Evolutionary conservation across 2,888 invertebrate species (phyloP).

Genomic region (Netelia virgata): DNA sequence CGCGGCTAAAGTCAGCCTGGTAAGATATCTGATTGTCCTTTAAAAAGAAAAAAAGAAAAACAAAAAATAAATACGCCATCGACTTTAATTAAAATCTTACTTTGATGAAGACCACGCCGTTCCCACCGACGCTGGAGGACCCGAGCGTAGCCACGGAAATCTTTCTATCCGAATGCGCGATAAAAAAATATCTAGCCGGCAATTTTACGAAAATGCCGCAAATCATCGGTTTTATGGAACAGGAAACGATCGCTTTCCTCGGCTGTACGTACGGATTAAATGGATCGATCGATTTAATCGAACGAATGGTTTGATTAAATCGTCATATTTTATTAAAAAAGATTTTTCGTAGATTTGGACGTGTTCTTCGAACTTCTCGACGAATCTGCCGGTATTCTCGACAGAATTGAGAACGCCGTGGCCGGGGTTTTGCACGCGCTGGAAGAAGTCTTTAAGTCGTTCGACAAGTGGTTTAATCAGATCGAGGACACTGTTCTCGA

Average conservation of each 20-base stretch:
- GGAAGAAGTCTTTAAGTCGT: background rate
- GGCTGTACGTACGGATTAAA: conserved; percentile 38
- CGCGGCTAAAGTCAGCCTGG: background rate
- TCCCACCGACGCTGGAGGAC: conserved; percentile 86
- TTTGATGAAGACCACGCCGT: conserved; percentile 77
- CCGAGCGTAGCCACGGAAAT: conserved; percentile 84
- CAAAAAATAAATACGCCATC: background rate
- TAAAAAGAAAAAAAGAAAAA: too few species aligned
- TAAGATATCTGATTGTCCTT: background rate
- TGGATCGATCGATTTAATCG: background rate
- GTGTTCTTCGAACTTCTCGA: background rate
- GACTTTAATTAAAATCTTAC: background rate
- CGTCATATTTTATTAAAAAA: background rate
- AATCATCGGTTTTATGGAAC: conserved; percentile 85
- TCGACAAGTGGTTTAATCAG: background rate
- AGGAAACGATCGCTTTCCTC: conserved; percentile 79
- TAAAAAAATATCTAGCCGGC: conserved; percentile 83
- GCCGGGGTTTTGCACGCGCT: background rate
- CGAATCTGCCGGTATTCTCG: background rate
- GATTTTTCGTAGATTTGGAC: background rate
- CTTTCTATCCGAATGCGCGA: conserved; percentile 85
- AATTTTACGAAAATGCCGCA: conserved; percentile 86
- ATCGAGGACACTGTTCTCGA: background rate
- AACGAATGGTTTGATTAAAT: background rate
- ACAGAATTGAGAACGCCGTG: background rate